phyloP scores from a whole-genome alignment of 2,888 invertebrate genomes.

The Phyllotreta striolata region DNA sequence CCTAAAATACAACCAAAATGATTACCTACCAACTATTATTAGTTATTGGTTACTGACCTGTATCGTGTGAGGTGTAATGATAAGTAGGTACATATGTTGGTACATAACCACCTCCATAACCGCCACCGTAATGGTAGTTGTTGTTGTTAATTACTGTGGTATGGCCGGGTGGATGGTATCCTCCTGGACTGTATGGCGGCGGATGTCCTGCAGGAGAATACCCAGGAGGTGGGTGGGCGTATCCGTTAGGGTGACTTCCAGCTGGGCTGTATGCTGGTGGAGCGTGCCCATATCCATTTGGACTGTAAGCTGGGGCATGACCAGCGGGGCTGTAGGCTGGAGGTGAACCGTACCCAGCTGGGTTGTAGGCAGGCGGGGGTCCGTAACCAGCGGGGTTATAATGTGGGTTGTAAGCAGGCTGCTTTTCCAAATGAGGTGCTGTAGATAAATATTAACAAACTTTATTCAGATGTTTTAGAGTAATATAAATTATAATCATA shows the following conservation, averaged over 20 bases:
- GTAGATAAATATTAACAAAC: constrained; percentile 11
- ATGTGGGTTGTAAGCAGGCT: constrained; percentile 44
- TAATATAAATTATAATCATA: neutral
- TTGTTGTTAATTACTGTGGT: constrained; percentile 50
- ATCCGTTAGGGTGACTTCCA: constrained; percentile 30
- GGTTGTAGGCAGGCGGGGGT: constrained; percentile 42
- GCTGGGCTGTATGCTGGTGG: constrained; percentile 45
- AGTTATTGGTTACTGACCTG: constrained; percentile 26
- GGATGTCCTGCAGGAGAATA: constrained; percentile 35
- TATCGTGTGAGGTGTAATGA: constrained; percentile 47
- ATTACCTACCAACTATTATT: neutral
- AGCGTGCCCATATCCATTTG: constrained; percentile 43
- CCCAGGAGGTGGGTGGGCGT: constrained; percentile 29
- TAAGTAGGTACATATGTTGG: constrained; percentile 44
- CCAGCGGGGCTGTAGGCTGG: constrained; percentile 41
- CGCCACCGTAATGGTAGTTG: constrained; percentile 45
- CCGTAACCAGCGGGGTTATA: constrained; percentile 40
- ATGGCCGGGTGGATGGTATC: constrained; percentile 36
- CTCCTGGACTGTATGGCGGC: constrained; percentile 31
- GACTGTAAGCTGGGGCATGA: constrained; percentile 34
- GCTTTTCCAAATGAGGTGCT: constrained; percentile 34
- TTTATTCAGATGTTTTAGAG: neutral
- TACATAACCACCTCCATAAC: constrained; percentile 36
- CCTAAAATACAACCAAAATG: constrained; percentile 34
- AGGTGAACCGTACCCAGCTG: constrained; percentile 46